Percentiles rank a stretch among this genome's conserved stretches.
These are phyloP conservation scores for Euschistus heros DNA, from an alignment of 1,140 invertebrate species.

Conservation along the genomic window DNA sequence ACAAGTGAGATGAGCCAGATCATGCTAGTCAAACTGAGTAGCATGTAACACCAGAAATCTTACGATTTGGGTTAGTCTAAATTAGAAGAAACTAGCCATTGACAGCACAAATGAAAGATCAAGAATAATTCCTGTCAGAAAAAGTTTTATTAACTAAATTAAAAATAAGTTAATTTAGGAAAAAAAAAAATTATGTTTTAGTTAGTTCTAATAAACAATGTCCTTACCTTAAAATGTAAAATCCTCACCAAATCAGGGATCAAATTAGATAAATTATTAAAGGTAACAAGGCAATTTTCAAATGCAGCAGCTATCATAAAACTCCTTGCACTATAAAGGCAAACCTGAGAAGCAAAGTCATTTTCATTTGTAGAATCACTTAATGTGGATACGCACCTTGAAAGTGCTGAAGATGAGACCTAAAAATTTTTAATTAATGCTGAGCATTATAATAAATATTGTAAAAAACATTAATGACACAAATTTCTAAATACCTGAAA, in stretches of 20 bases:
- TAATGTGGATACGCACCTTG: slow-evolving; percentile 81
- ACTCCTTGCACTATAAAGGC: slow-evolving; percentile 77
- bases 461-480: not conserved
- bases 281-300: slow-evolving; percentile 74
- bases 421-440: slow-evolving; percentile 33
- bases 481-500: slow-evolving; percentile 52
- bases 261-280: slow-evolving; percentile 75
- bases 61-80: no score
- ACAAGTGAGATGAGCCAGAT: no score
- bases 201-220: not conserved
- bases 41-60: no score
- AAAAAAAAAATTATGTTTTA: no score
- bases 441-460: not conserved
- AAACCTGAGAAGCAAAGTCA: slow-evolving; percentile 86
- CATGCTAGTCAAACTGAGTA: no score
- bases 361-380: slow-evolving; percentile 62
- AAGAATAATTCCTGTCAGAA: no score
- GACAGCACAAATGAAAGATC: not conserved
- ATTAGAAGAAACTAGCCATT: no score
- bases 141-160: no score
- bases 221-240: slow-evolving; percentile 70
- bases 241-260: slow-evolving; percentile 82
- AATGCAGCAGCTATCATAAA: slow-evolving; percentile 93
- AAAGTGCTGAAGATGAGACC: slow-evolving; percentile 77
- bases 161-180: no score